Conservation (phyloP, 53 echinoderm and acorn worm genomes). For the Zoroaster sp. region DNA sequence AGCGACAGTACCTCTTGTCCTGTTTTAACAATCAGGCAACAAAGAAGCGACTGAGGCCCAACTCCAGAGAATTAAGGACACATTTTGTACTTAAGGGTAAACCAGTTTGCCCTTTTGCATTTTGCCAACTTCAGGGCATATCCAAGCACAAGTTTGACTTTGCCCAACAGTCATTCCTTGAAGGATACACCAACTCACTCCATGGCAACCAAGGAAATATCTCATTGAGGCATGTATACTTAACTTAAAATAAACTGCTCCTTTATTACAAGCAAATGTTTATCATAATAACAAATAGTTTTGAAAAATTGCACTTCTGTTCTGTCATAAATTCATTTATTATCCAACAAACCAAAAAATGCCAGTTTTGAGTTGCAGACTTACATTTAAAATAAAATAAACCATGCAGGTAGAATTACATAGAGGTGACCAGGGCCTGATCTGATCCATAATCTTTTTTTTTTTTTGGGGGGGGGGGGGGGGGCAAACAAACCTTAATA, state of each 20-base stretch:
- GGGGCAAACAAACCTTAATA: no score
- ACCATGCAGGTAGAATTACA: no score
- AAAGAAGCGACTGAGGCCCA: neutral
- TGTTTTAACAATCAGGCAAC: neutral
- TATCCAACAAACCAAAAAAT: no score
- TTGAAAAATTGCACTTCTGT: neutral
- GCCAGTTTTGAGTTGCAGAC: no score
- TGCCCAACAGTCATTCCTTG: neutral
- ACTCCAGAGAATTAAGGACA: neutral
- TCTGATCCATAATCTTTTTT: no score
- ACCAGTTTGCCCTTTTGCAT: neutral
- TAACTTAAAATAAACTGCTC: neutral
- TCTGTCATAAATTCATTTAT: neutral
- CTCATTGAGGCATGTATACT: neutral
- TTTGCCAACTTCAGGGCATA: neutral
- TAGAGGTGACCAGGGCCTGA: no score
- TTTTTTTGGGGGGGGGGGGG: no score
- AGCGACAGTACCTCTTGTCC: neutral
- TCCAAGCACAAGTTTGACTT: neutral
- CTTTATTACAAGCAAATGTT: neutral
- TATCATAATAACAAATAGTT: neutral
- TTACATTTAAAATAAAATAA: no score
- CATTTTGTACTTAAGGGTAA: constrained; percentile 7
- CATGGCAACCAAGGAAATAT: constrained; percentile 10
- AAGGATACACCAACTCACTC: neutral